Evolutionary conservation across 2,888 invertebrate species (phyloP), one percentile per base, ranked within the genome.

Genomic region (Phytoseiulus persimilis): DNA sequence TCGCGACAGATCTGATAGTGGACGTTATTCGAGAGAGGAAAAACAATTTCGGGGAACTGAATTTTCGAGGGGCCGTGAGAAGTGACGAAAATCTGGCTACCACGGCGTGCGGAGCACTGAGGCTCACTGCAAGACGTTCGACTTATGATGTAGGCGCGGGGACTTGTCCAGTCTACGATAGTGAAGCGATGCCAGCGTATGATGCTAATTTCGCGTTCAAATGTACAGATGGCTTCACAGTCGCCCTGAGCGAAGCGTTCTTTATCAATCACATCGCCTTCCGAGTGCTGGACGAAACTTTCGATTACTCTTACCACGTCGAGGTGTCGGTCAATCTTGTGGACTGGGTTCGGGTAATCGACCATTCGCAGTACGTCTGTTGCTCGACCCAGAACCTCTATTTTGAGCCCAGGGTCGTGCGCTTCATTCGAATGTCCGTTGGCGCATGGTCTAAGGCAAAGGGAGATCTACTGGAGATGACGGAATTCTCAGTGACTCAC

Each of bases 311-410:
- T 92, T 95, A 97, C 92, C 97, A 97, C 93, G 93, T 94, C 90
- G 94, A 94, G 91, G 96, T 97, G 45, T 98, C 98, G 0, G 96
- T 98, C 93, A 98, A 99, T 94, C 96, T 97, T 93, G 95, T 95
- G 93, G 96, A 98, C 93, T 99, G 99, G 98, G 95, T 96, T 91
- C 95, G 96, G 90, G 95, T 99, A 90, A 95, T 98, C 91, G 98
- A 99, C 93, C 96, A 99, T 94, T 95, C 96, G 91, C 94, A 95
- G 91, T 98, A 96, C 94, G 95, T 93, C 93, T 99, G 99, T 93
- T 95, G 99, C 90, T 98, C 98, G 31, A 98, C 97, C 97, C 99
- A 99, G 94, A 95, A 95, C 92, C 94, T 99, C 89, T 98, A 96
- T 94, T 99, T 99, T 93, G 95, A 95, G 91, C 95, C 96, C 83